Percentiles rank a stretch among this genome's conserved stretches.
These are phyloP conservation scores for Ptilodon capucinus DNA, from an alignment of 2,888 invertebrate species.

Conservation along the genomic window DNA sequence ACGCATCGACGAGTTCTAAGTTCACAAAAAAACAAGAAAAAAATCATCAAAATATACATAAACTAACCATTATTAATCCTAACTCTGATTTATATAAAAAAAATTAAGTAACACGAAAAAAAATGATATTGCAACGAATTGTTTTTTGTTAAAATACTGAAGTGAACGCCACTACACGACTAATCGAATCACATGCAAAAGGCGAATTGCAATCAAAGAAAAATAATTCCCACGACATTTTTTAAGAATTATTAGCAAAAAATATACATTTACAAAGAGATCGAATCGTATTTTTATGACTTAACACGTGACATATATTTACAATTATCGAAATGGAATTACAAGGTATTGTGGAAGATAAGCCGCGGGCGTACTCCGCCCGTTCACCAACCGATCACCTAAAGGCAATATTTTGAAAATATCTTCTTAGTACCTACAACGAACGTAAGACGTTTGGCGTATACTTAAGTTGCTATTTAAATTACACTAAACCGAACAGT, in stretches of 20 bases:
- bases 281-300: constrained; percentile 79
- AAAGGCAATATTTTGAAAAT: constrained; percentile 82
- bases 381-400: constrained; percentile 64
- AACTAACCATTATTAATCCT: constrained; percentile 65
- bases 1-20: constrained; percentile 65
- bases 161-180: constrained; percentile 45
- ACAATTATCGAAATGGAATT: constrained; percentile 81
- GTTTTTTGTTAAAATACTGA: constrained; percentile 53
- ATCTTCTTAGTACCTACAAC: constrained; percentile 74
- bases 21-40: constrained; percentile 43
- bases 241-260: constrained; percentile 71
- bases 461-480: constrained; percentile 81
- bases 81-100: constrained; percentile 74
- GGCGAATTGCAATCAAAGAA: constrained; percentile 44
- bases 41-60: constrained; percentile 77
- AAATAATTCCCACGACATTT: constrained; percentile 39
- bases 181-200: constrained; percentile 43
- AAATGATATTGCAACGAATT: constrained; percentile 76
- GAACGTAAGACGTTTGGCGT: constrained; percentile 83
- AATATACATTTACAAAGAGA: constrained; percentile 82
- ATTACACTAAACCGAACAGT: constrained; percentile 80
- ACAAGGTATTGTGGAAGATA: constrained; percentile 76
- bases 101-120: constrained; percentile 73
- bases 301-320: constrained; percentile 78
- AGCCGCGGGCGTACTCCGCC: constrained; percentile 49